Percentiles rank a stretch among this genome's conserved stretches.
phyloP scores from a whole-genome alignment of 2,797 vertebrate genomes.

The Centroberyx gerrardi region DNA sequence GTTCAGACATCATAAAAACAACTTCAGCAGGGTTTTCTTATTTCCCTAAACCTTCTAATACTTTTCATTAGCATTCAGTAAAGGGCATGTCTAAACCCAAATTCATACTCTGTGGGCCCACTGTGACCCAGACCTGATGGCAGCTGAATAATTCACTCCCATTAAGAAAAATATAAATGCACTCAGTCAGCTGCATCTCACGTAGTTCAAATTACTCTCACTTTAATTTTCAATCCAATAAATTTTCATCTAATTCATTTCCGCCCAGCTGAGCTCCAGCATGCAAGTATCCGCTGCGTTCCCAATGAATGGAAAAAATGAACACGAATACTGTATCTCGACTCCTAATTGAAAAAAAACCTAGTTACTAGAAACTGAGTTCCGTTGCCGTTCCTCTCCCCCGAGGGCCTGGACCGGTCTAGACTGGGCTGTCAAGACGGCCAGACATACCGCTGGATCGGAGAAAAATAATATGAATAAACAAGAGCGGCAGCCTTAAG shows the following conservation, averaged over 20 bases:
- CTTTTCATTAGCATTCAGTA: too few species aligned
- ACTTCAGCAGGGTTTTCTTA: too few species aligned
- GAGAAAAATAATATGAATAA: slow-evolving; percentile 43
- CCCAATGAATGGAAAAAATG: not conserved
- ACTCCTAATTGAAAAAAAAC: slow-evolving; percentile 3
- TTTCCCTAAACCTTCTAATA: too few species aligned
- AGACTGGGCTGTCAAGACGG: not conserved
- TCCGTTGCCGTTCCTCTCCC: not conserved
- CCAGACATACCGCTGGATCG: not conserved
- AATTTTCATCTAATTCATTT: slow-evolving; percentile 13
- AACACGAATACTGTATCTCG: not conserved
- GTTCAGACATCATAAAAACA: too few species aligned
- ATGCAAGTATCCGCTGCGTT: not conserved
- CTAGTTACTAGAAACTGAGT: not conserved
- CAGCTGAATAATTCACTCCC: too few species aligned
- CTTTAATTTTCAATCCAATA: slow-evolving; percentile 1
- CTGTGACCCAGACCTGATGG: too few species aligned
- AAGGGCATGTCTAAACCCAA: too few species aligned
- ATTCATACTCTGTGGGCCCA: too few species aligned
- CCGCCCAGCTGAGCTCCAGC: slow-evolving; percentile 3
- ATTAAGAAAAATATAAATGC: not conserved
- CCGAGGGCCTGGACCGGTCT: not conserved
- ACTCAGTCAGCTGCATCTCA: not conserved
- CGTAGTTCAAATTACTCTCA: not conserved
- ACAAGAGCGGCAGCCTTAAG: slow-evolving; percentile 33